Conservation (phyloP, 1,140 invertebrate genomes). For the Nilaparvata lugens region DNA sequence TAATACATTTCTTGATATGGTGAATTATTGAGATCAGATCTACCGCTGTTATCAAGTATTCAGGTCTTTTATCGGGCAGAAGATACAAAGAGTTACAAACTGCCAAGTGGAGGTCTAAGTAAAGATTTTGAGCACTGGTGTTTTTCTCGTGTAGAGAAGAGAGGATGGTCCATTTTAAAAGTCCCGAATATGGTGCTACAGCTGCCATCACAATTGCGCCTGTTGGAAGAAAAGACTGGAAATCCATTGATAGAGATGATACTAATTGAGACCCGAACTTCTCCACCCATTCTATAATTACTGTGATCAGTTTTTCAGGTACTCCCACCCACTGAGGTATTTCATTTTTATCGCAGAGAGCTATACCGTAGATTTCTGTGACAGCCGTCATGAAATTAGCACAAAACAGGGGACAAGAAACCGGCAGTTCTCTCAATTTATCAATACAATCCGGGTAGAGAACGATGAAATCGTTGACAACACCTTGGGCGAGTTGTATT, state of each 20-base stretch:
- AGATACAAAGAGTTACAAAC: constrained; percentile 38
- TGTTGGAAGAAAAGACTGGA: constrained; percentile 53
- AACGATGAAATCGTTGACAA: constrained; percentile 71
- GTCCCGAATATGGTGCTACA: constrained; percentile 66
- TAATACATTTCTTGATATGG: constrained; percentile 11
- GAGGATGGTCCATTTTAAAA: constrained; percentile 59
- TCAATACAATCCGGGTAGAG: constrained; percentile 53
- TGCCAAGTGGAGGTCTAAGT: constrained; percentile 52
- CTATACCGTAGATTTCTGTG: constrained; percentile 58
- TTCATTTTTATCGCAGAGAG: constrained; percentile 1
- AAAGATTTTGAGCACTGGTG: constrained; percentile 39
- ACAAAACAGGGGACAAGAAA: constrained; percentile 63
- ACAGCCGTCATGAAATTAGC: constrained; percentile 71
- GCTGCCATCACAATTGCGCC: constrained; percentile 74
- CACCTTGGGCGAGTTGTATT: constrained; percentile 52
- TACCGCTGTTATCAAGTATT: constrained; percentile 31
- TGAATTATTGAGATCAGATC: constrained; percentile 37
- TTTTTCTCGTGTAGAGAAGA: constrained; percentile 44
- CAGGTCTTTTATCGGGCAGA: constrained; percentile 3
- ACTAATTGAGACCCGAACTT: constrained; percentile 57
- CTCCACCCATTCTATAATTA: constrained; percentile 53
- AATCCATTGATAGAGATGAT: constrained; percentile 51
- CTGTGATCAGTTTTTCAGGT: constrained; percentile 50
- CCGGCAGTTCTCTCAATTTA: constrained; percentile 55
- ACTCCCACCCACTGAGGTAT: background rate